Evolutionary conservation across 2,888 invertebrate genomes (phyloP).

Genomic region (Abscondita cerata): DNA sequence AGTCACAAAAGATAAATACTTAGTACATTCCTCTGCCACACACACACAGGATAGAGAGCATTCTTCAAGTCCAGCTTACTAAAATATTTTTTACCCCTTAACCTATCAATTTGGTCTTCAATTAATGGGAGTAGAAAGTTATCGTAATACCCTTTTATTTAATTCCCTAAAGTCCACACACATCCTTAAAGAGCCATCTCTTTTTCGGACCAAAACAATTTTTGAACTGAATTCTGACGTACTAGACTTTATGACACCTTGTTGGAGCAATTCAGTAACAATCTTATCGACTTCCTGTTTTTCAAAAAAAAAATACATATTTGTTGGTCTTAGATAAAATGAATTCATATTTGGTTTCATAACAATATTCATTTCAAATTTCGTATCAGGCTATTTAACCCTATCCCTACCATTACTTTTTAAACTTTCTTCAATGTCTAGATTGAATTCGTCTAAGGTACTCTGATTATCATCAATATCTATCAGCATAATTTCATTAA

Average conservation of each 20-base stretch:
- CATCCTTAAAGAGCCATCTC: neutral
- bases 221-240: neutral
- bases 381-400: neutral
- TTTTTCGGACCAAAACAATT: neutral
- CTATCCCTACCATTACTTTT: no score
- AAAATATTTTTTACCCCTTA: no score
- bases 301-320: conserved; percentile 21
- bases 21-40: no score
- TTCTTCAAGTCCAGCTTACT: conserved; percentile 10
- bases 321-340: conserved; percentile 7
- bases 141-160: conserved; percentile 21
- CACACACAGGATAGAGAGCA: conserved; percentile 17
- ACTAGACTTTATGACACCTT: neutral
- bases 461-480: no score
- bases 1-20: conserved; percentile 18
- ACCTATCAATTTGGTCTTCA: neutral
- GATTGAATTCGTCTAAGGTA: no score
- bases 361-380: conserved; percentile 1
- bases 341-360: neutral
- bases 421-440: no score
- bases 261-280: neutral
- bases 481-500: no score
- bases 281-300: neutral
- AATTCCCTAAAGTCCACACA: neutral
- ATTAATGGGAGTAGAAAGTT: conserved; percentile 35